phyloP scores from a whole-genome alignment of 1,140 invertebrate species.

The Vanessa atalanta region DNA sequence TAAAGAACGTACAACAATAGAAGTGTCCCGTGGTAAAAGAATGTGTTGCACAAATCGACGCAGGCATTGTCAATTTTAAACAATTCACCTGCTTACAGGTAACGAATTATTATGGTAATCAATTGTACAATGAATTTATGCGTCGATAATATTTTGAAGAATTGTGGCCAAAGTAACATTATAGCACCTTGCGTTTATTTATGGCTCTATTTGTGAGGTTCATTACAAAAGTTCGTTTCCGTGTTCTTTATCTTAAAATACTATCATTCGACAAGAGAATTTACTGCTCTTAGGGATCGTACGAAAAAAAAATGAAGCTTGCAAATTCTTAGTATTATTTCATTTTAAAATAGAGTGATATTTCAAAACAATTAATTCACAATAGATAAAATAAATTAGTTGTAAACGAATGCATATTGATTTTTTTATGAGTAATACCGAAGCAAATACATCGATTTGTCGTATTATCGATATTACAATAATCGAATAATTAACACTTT shows the following conservation, averaged over 20 bases:
- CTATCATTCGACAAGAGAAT: slow-evolving; percentile 65
- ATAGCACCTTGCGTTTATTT: slow-evolving; percentile 78
- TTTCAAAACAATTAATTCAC: background rate
- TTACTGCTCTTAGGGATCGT: slow-evolving; percentile 49
- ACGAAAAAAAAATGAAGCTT: slow-evolving; percentile 14
- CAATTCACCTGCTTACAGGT: slow-evolving; percentile 75
- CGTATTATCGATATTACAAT: slow-evolving; percentile 33
- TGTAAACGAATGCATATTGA: background rate
- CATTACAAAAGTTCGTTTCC: slow-evolving; percentile 77
- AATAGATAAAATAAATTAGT: background rate
- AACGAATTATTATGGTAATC: slow-evolving; percentile 72
- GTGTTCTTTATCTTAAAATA: slow-evolving; percentile 70
- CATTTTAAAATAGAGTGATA: background rate
- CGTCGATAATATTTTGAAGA: slow-evolving; percentile 68
- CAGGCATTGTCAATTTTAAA: slow-evolving; percentile 51
- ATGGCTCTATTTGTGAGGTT: slow-evolving; percentile 69
- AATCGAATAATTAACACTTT: slow-evolving; percentile 70
- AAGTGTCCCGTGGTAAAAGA: slow-evolving; percentile 49
- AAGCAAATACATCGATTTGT: slow-evolving; percentile 2
- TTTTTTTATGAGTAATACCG: background rate
- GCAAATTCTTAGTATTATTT: background rate
- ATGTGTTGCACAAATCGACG: slow-evolving; percentile 68
- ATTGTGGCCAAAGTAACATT: slow-evolving; percentile 69
- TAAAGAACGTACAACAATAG: slow-evolving; percentile 49
- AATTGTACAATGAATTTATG: slow-evolving; percentile 62